Base-by-base conservation (phyloP, 2,888 invertebrate species). In the Heterodera filipjevi region DNA sequence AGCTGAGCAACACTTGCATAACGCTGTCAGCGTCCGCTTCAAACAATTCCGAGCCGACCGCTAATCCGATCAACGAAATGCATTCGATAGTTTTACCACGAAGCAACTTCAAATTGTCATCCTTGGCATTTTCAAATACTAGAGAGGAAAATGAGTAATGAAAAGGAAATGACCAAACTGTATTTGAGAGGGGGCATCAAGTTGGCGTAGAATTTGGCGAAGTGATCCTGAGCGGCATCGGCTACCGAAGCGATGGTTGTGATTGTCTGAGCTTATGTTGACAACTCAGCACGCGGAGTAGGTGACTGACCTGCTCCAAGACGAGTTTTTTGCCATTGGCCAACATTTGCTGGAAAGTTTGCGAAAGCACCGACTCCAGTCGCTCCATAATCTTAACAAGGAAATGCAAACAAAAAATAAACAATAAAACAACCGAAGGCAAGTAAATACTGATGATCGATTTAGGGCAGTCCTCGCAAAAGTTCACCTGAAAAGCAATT, bases 401-500 rank as follows among this genome's bases (percentile, higher is more conserved):
- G 6, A 16, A 19, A 33, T 33, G 1, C 5, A 35, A 72, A 22
- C 32, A 22, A 59, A 27, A 12, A 22, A 22, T 16, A 75, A 22
- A 12, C 8, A 19, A 8, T 27, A 30, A 8, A 35, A 14, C 14
- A 75, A 75, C 75, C 33, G 93, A 93, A 87, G 96, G 94, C 82
- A 99, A 92, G 90, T 99, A 98, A 82, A 93, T 93, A 16, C 93
- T 93, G 82, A 99, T 92, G 85, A 98, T 95, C 86, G 93, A 81
- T 90, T 98, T 97, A 0, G 98, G 96, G 90, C 98, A 98, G 90
- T 98, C 98, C 91, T 99, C 99, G 89, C 96, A 95, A 91, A 99
- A 99, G 91, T 99, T 99, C 1, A 99, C 98, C 59, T 59, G 53
- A 53, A 27, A n/a, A 59, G 1, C 27, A n/a, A 27, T n/a, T 8